These are phyloP conservation scores for Globia sparganii DNA, from an alignment of 2,888 invertebrate genomes.

Conservation along the genomic window DNA sequence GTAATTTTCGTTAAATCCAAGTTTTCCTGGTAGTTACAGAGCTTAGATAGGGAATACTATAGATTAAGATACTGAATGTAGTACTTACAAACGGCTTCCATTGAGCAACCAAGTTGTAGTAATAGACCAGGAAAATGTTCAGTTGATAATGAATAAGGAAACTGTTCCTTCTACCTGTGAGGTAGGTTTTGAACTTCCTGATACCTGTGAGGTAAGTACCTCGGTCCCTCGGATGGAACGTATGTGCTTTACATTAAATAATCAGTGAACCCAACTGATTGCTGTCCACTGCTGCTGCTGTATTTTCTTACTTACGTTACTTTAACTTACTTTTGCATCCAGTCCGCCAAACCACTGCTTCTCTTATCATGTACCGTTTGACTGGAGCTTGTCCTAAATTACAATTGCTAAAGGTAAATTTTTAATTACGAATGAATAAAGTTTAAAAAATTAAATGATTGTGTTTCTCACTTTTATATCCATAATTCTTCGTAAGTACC, in stretches of 20 bases:
- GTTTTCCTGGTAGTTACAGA: slow-evolving; percentile 29
- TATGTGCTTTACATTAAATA: background rate
- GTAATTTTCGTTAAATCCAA: slow-evolving; percentile 16
- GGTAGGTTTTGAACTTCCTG: background rate
- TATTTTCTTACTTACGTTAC: background rate
- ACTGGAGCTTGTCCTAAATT: background rate
- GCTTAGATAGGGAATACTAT: slow-evolving; percentile 4
- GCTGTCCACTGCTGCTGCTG: background rate
- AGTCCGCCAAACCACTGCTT: background rate
- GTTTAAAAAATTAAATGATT: background rate
- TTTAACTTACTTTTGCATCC: background rate
- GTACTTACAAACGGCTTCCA: slow-evolving; percentile 3
- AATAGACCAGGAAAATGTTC: slow-evolving; percentile 40
- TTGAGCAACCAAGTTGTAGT: slow-evolving; percentile 21
- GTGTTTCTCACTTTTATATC: background rate
- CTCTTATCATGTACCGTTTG: background rate
- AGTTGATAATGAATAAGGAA: slow-evolving; percentile 31
- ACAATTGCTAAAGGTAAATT: background rate
- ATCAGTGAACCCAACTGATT: background rate
- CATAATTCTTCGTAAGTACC: background rate
- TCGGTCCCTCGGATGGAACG: background rate
- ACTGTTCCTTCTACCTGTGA: background rate
- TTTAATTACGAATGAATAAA: background rate
- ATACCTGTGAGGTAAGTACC: background rate
- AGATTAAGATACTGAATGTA: background rate